Base-by-base conservation (phyloP, 2,797 vertebrate genomes). In the Rhynchonycteris naso region DNA sequence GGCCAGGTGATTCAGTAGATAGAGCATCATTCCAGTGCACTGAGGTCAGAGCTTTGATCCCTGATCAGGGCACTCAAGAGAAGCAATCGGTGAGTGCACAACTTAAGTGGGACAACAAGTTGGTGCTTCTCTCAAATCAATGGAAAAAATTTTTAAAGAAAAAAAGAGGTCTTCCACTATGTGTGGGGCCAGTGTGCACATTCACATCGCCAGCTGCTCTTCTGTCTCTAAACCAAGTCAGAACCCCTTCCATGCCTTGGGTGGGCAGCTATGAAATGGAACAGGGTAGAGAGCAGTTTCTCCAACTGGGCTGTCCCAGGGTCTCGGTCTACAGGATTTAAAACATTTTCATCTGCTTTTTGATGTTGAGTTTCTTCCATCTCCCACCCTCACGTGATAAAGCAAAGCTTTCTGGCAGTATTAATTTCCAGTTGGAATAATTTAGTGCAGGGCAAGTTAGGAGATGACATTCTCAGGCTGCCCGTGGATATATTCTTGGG, bases 191-290 rank as follows among this genome's bases (percentile, higher is more conserved):
- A 5, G 30, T 0, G 1, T 7, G 56, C 72, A 7, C 26, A 0
- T 18, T 59, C 47, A n/a, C 16, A 8, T 4, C 24, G 16, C 52
- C 72, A 4, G 43, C 80, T 19, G 8, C 52, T 14, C 7, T 33
- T 2, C 4, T 7, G 28, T 28, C 56, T 76, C 61, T 2, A 22
- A 13, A 28, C 26, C 9, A 1, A 47, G 24, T 21, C 3, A 14
- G 21, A 7, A 16, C 8, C 30, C 68, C n/a, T 15, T 7, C 16
- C 38, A 14, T n/a, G 1, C 15, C 8, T 43, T 38, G 33, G 2
- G 1, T 2, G 5, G 18, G 63, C 3, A 5, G 59, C 58, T 14
- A 0, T 0, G 0, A 35, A 4, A 21, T 14, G 22, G 43, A 18
- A 1, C 0, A 0, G 65, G 65, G 24, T 16, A 2, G 14, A 1